These are phyloP conservation scores for Artibeus jamaicensis DNA, from an alignment of 2,797 vertebrate genomes.

Conservation along the genomic window DNA sequence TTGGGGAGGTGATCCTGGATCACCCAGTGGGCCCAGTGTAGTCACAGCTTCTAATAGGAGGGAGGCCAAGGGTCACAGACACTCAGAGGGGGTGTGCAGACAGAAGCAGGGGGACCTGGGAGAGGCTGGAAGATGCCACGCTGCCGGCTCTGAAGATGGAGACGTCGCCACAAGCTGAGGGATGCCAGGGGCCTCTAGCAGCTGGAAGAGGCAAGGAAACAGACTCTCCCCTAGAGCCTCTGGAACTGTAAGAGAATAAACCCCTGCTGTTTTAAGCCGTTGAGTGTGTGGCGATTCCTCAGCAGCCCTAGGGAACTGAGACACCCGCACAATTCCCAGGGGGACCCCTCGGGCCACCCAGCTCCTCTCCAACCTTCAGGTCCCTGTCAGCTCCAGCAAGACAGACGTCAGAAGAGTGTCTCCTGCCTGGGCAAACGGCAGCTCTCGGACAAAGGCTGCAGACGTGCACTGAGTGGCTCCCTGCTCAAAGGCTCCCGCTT, in stretches of 20 bases:
- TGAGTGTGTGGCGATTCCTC: not conserved
- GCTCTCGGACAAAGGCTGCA: not conserved
- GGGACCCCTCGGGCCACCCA: not conserved
- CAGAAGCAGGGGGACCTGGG: not conserved
- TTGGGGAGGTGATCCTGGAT: not conserved
- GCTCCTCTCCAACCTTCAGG: not conserved
- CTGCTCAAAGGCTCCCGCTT: not conserved
- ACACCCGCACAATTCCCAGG: too few species aligned
- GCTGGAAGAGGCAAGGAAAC: not conserved
- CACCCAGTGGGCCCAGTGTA: not conserved
- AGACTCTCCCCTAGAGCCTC: not conserved
- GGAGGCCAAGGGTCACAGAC: not conserved
- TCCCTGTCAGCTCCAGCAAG: not conserved
- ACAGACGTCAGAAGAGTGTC: not conserved
- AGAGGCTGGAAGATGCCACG: not conserved
- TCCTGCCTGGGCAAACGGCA: not conserved
- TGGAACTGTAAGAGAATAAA: not conserved
- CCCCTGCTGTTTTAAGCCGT: not conserved
- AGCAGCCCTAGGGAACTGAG: not conserved
- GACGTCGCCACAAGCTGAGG: not conserved
- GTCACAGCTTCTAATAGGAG: not conserved
- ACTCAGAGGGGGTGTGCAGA: not conserved
- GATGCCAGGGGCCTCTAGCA: not conserved
- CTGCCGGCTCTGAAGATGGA: not conserved
- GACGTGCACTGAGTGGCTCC: not conserved